Percentiles rank a stretch among this genome's conserved stretches.
Conservation (phyloP, 2,797 vertebrate genomes). For the Sciaenops ocellatus region DNA sequence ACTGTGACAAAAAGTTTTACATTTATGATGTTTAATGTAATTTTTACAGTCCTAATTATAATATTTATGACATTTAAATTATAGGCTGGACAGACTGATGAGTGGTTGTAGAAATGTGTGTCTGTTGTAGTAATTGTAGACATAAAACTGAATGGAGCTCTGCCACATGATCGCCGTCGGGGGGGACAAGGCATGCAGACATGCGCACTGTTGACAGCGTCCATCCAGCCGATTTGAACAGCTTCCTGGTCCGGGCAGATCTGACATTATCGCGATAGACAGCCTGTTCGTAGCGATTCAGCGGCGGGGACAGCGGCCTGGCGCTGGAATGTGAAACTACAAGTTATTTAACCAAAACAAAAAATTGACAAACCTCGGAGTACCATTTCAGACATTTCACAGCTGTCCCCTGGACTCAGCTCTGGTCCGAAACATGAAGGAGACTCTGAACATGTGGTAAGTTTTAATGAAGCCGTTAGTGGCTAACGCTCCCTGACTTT, state of each 20-base stretch:
- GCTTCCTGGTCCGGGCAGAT: conserved; percentile 75
- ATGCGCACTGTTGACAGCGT: conserved; percentile 56
- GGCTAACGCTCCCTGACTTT: conserved; percentile 52
- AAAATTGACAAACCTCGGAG: conserved; percentile 22
- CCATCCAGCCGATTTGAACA: conserved; percentile 28
- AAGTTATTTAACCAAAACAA: conserved; percentile 61
- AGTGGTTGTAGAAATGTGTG: background rate
- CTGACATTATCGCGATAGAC: conserved; percentile 79
- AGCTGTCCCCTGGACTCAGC: conserved; percentile 22
- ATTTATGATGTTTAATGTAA: background rate
- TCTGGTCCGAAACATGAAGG: conserved; percentile 44
- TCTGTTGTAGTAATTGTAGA: background rate
- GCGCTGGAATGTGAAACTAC: conserved; percentile 78
- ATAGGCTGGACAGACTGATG: background rate
- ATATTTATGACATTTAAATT: background rate
- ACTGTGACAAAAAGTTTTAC: background rate
- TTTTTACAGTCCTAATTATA: background rate
- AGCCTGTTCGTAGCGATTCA: conserved; percentile 50
- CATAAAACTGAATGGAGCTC: background rate
- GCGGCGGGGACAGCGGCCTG: conserved; percentile 62
- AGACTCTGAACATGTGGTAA: conserved; percentile 66
- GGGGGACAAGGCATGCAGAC: background rate
- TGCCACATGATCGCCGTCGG: too few relatives aligned
- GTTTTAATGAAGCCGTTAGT: conserved; percentile 40
- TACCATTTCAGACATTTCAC: conserved; percentile 2